These are phyloP conservation scores for Plotosus lineatus DNA, from an alignment of 2,113 vertebrate genomes.

Conservation along the genomic window DNA sequence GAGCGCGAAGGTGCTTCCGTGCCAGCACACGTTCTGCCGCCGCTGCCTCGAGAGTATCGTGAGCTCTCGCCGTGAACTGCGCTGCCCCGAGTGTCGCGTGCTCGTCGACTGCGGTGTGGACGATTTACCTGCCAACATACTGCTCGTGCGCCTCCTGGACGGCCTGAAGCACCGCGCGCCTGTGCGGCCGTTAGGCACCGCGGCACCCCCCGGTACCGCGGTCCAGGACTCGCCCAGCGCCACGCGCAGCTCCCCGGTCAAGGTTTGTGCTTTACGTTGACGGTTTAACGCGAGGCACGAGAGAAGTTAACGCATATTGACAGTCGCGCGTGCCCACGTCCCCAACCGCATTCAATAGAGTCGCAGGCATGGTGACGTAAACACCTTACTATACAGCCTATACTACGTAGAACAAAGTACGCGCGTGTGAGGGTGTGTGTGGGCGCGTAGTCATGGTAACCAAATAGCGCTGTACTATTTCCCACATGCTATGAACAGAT, in stretches of 20 bases:
- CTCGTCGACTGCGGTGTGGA: conserved; percentile 93
- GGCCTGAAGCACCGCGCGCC: conserved; percentile 79
- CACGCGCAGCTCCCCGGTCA: conserved; percentile 78
- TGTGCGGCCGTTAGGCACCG: conserved; percentile 74
- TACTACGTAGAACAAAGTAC: neutral
- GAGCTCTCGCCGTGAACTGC: conserved; percentile 89
- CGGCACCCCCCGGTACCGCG: conserved; percentile 75
- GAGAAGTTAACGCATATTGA: neutral
- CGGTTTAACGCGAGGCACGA: neutral
- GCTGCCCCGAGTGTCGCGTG: conserved; percentile 94
- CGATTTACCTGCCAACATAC: conserved; percentile 90
- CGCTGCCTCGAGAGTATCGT: conserved; percentile 95
- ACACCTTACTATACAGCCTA: neutral
- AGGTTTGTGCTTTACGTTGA: conserved; percentile 74
- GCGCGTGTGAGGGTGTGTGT: too few relatives aligned
- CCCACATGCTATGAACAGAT: neutral
- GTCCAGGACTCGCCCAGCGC: conserved; percentile 78
- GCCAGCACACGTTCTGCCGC: conserved; percentile 96
- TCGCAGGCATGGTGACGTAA: neutral
- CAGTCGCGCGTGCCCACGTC: neutral
- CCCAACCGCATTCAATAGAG: neutral
- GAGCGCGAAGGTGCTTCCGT: conserved; percentile 90
- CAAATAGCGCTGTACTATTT: neutral
- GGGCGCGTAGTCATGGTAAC: neutral
- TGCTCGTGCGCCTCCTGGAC: conserved; percentile 89